These are phyloP conservation scores for Columba janthina DNA, from an alignment of 2,113 vertebrate species.

Conservation along the genomic window DNA sequence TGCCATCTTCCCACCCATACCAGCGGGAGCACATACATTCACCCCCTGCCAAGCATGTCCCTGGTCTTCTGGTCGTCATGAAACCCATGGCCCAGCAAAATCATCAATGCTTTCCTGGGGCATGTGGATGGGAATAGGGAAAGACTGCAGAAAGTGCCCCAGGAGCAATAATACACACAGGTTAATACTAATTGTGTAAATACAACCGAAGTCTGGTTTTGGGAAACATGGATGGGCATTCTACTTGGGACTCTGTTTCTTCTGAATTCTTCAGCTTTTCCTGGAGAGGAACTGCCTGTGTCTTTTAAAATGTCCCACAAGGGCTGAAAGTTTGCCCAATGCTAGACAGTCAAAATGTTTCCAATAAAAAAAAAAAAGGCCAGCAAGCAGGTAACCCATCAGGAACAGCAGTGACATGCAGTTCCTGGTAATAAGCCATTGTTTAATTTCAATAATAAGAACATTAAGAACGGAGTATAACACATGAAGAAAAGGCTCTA, in stretches of 20 bases:
- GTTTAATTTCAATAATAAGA: neutral
- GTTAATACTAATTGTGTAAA: neutral
- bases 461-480: neutral
- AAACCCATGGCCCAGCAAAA: fast-evolving
- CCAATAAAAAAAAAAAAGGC: neutral
- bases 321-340: neutral
- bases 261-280: neutral
- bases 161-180: neutral
- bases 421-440: neutral
- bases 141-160: neutral
- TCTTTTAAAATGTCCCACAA: neutral
- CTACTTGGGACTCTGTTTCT: neutral
- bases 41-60: neutral
- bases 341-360: neutral
- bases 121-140: fast-evolving
- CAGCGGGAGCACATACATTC: neutral
- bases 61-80: neutral
- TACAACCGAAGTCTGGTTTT: neutral
- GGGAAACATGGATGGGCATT: neutral
- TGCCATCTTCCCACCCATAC: neutral
- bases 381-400: neutral
- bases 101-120: neutral
- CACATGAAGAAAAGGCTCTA: neutral
- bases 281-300: neutral
- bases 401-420: neutral